Conservation (phyloP, 2,888 invertebrate genomes). For the Liopterus haemorrhoidalis region DNA sequence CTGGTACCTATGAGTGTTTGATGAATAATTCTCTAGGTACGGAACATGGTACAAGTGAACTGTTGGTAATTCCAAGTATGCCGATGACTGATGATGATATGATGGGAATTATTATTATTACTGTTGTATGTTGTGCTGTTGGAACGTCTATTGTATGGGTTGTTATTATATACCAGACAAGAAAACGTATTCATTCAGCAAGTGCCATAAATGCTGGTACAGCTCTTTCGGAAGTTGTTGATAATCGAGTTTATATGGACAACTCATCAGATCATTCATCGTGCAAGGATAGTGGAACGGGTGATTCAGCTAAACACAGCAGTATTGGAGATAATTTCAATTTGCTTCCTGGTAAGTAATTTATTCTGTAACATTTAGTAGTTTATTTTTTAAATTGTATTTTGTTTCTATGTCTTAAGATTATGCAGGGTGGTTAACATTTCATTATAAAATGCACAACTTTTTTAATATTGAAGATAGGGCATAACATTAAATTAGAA, state of each 20-base stretch:
- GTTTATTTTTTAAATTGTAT: no score
- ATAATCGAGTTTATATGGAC: constrained; percentile 51
- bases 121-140: constrained; percentile 84
- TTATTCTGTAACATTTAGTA: no score
- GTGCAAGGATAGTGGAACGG: constrained; percentile 75
- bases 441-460: no score
- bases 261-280: constrained; percentile 69
- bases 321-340: constrained; percentile 50
- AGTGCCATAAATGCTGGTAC: constrained; percentile 50
- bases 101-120: constrained; percentile 82
- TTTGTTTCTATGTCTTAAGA: no score
- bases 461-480: no score
- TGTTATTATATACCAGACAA: constrained; percentile 80
- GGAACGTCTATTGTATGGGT: constrained; percentile 90
- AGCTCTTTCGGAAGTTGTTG: constrained; percentile 37
- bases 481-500: no score
- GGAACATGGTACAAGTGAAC: constrained; percentile 63
- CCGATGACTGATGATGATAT: constrained; percentile 63
- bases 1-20: constrained; percentile 84
- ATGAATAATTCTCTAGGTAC: constrained; percentile 80
- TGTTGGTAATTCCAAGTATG: constrained; percentile 62
- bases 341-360: constrained; percentile 38
- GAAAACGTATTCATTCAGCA: constrained; percentile 51
- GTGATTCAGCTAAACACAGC: constrained; percentile 70
- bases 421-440: no score